Base-by-base conservation (phyloP, 2,797 vertebrate species). In the Phrynocephalus guinanensis region DNA sequence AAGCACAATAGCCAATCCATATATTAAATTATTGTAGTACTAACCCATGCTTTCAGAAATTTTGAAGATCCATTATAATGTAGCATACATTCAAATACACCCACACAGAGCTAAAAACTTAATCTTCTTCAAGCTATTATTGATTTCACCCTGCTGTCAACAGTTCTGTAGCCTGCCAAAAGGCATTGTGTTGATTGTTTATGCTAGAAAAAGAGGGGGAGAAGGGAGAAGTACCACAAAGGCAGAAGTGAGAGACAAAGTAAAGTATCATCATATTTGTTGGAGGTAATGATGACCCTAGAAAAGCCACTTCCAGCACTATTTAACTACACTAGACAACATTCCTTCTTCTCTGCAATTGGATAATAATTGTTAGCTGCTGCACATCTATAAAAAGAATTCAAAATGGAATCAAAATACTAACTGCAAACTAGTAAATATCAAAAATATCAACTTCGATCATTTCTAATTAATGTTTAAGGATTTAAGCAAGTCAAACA, bases 41-140 rank as follows among this genome's bases (percentile, higher is more conserved):
- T 71, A 85, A 87, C 81, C 50, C 85, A 83, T 85, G 87, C 30
- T 78, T 91, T 90, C 71, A 85, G 75, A 77, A 73, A 82, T 56
- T 86, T 72, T 79, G 26, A 86, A 38, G 3, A 72, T 24, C 24
- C 79, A 83, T 67, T 38, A 79, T 66, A 84, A 79, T 70, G 30
- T 4, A 88, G 67, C 16, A 72, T 91, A 92, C 89, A 60, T 87
- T 83, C 91, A 93, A 90, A 91, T 81, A 76, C 0, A 84, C 67
- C 5, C 33, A 89, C 81, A 89, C 2, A 3, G 1, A 30, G 10
- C 38, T 88, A 87, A 13, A 44, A 77, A 33, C n/a, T 85, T 90
- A 33, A 24, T 70, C 85, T 38, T 22, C 4, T 30, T 56, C 76
- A 84, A 71, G 83, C 33, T 86, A 82, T 33, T 89, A 91, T 70